These are phyloP conservation scores for Carollia perspicillata DNA, from an alignment of 2,113 vertebrate species.

Conservation along the genomic window DNA sequence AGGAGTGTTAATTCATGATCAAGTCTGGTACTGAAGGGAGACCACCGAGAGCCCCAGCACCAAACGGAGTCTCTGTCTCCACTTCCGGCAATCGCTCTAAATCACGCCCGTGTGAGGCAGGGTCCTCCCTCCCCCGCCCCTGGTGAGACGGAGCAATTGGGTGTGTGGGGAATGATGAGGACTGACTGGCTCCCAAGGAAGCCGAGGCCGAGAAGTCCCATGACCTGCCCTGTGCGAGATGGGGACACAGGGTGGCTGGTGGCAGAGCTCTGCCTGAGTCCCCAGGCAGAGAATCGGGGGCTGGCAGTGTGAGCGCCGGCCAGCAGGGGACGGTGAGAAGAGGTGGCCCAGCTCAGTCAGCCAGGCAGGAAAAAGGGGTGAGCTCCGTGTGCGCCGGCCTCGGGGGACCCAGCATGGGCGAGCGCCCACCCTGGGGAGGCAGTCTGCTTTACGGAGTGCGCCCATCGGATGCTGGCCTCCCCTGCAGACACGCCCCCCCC, in stretches of 20 bases:
- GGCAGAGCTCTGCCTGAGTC: fast-evolving
- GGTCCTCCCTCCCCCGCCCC: too few species aligned
- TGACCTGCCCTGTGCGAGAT: fast-evolving
- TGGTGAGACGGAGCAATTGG: not conserved
- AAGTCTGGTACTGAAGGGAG: not conserved
- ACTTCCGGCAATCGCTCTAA: not conserved
- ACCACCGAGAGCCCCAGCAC: not conserved
- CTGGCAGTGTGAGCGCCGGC: not conserved
- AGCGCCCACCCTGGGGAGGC: not conserved
- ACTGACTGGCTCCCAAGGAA: fast-evolving
- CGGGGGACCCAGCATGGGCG: not conserved
- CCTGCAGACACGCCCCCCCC: not conserved
- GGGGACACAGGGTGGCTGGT: fast-evolving
- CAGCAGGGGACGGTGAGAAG: not conserved
- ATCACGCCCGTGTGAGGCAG: not conserved
- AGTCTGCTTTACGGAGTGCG: not conserved
- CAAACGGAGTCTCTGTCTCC: not conserved
- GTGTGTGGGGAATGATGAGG: not conserved
- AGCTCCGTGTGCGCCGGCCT: not conserved
- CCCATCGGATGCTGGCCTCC: not conserved
- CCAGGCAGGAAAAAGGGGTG: not conserved
- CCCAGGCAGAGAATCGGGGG: not conserved
- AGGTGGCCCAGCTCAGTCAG: not conserved
- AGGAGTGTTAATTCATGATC: not conserved
- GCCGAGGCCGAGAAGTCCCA: too few species aligned